Base-by-base conservation (phyloP, 1,140 invertebrate species). In the Habropoda laboriosa region DNA sequence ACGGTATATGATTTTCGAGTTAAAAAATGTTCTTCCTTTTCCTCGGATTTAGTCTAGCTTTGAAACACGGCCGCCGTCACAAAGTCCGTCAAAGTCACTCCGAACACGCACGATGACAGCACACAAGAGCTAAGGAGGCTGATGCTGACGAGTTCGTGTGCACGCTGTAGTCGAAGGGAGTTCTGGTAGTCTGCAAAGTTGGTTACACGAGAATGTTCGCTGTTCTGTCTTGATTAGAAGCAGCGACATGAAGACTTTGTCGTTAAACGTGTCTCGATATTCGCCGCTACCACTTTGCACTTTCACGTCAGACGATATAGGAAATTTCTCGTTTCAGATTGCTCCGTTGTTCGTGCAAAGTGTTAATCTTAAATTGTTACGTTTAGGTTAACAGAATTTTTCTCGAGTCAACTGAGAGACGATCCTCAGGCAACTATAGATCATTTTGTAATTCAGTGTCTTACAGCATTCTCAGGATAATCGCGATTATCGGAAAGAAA, bases 81-180 rank as follows among this genome's bases (percentile, higher is more conserved):
- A 81, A 64, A 45, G 77, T 68, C 78, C 64, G 58, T 49, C 67
- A 73, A 80, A 67, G 49, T 68, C 60, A 57, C 49, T 18, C 64
- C 53, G 32, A 55, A 57, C 38, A 60, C 42, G 49, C 55, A 71
- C 74, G 66, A 85, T 70, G 74, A 75, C 57, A 85, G 84, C 83
- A 79, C 79, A 85, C 42, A 75, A 78, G 83, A 86, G 70, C 83
- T 86, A 85, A 85, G 49, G 72, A 86, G 79, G 84, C 84, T 86
- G 85, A 79, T 86, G 79, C 74, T 85, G 72, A 76, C 79, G 67
- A 79, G 60, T 78, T 85, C 66, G 64, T 78, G 79, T 85, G 84
- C 84, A 82, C 83, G 70, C 64, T 66, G 83, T 74, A 32, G 71
- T 67, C 83, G 70, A 86, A 86, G 80, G 57, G 74, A 81, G 64